phyloP scores from a whole-genome alignment of 2,113 vertebrate species.

The Melospiza georgiana region DNA sequence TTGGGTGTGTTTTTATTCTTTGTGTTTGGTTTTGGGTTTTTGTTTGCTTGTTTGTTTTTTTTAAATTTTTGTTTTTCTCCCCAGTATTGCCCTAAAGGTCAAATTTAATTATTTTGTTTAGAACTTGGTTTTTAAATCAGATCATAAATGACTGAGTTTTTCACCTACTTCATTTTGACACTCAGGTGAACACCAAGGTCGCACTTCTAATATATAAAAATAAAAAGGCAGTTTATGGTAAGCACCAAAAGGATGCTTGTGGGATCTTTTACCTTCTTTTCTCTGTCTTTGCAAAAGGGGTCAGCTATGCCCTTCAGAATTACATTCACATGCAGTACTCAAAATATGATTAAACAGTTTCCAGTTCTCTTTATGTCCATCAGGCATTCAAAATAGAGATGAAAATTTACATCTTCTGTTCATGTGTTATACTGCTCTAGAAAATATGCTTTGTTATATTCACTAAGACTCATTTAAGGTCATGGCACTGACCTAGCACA shows the following conservation, averaged over 20 bases:
- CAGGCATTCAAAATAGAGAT: background rate
- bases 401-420: background rate
- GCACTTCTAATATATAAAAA: background rate
- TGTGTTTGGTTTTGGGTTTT: background rate
- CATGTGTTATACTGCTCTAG: background rate
- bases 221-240: background rate
- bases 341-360: background rate
- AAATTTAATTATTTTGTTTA: slow-evolving; percentile 73
- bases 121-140: background rate
- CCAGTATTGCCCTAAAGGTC: slow-evolving; percentile 49
- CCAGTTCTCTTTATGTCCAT: background rate
- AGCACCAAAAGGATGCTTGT: background rate
- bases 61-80: background rate
- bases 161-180: background rate
- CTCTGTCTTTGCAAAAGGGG: background rate
- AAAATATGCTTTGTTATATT: background rate
- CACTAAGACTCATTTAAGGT: background rate
- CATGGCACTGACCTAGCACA: background rate
- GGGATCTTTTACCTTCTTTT: background rate
- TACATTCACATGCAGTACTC: background rate
- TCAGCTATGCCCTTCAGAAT: background rate
- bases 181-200: background rate
- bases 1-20: background rate
- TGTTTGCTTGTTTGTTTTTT: background rate
- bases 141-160: background rate